These are phyloP conservation scores for Parus major DNA, from an alignment of 2,113 vertebrate species.

Conservation along the genomic window DNA sequence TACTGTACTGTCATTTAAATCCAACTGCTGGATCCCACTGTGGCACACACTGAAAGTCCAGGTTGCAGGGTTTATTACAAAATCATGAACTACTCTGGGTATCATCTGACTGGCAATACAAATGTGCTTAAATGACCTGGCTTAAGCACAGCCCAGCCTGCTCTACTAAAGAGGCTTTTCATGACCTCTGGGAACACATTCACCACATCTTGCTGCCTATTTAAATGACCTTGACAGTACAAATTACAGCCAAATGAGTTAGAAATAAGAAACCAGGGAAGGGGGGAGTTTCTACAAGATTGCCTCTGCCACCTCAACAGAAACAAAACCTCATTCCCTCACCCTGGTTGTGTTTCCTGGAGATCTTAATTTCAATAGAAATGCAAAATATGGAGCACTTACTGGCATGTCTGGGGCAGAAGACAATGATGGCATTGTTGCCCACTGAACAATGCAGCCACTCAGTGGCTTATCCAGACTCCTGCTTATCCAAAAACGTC, in stretches of 20 bases:
- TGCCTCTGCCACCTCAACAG: not conserved
- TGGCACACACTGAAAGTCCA: not conserved
- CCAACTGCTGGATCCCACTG: not conserved
- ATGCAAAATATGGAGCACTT: slow-evolving; percentile 45
- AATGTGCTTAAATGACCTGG: slow-evolving; percentile 62
- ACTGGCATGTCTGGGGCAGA: slow-evolving; percentile 37
- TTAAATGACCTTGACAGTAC: slow-evolving; percentile 65
- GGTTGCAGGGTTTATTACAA: slow-evolving; percentile 14
- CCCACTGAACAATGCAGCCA: slow-evolving; percentile 25
- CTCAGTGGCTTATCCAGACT: slow-evolving; percentile 18
- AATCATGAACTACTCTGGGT: slow-evolving; percentile 1
- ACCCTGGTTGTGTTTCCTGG: not conserved
- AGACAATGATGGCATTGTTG: slow-evolving; percentile 40
- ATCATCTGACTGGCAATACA: slow-evolving; percentile 44
- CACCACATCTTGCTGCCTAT: slow-evolving; percentile 25
- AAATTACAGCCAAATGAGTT: slow-evolving; percentile 44
- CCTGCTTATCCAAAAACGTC: not conserved
- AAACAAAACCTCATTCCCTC: slow-evolving; percentile 20
- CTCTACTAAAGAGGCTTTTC: slow-evolving; percentile 64
- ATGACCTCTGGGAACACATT: slow-evolving; percentile 62
- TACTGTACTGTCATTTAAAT: not conserved
- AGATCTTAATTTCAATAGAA: slow-evolving; percentile 52
- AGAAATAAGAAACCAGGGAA: slow-evolving; percentile 17
- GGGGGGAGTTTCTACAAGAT: not conserved
- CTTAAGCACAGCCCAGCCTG: slow-evolving; percentile 22